phyloP scores from a whole-genome alignment of 1,140 invertebrate species.

The Parasteatoda tepidariorum region DNA sequence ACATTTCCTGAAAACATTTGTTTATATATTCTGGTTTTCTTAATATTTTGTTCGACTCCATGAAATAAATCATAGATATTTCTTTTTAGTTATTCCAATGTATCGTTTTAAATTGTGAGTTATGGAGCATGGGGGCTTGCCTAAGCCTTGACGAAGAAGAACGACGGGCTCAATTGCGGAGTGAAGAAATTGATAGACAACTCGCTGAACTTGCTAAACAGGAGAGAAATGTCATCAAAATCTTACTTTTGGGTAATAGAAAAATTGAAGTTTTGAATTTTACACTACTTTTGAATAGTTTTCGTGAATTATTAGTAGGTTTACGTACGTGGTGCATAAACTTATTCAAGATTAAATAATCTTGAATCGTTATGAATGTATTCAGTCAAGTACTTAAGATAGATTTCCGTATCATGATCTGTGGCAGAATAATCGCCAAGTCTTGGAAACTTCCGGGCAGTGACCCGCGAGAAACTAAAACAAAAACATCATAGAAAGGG shows the following conservation, averaged over 20 bases:
- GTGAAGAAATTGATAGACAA: slow-evolving; percentile 70
- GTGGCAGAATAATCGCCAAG: no score
- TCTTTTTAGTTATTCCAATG: no score
- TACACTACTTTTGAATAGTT: not conserved
- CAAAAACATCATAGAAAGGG: no score
- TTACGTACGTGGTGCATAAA: not conserved
- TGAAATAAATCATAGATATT: no score
- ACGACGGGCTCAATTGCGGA: slow-evolving; percentile 69
- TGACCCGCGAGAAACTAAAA: no score
- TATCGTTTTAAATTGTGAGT: slow-evolving; percentile 6
- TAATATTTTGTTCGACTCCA: no score
- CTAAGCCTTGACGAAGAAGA: slow-evolving; percentile 71
- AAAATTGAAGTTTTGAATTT: not conserved
- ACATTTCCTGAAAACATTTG: no score
- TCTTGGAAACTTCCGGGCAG: no score
- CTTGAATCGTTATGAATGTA: no score
- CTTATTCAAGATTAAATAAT: not conserved
- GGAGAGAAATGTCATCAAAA: slow-evolving; percentile 71
- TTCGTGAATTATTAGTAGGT: not conserved
- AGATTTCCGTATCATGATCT: no score
- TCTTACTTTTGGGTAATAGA: slow-evolving; percentile 70
- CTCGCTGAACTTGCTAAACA: slow-evolving; percentile 70
- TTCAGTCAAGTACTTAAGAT: no score
- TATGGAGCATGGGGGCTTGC: slow-evolving; percentile 70
- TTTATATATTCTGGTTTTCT: no score